A percentile compares a stretch with the other conserved stretches of the same genome.
These are phyloP conservation scores for Oreonectes daqikongensis DNA, from an alignment of 2,797 vertebrate species.

Conservation along the genomic window DNA sequence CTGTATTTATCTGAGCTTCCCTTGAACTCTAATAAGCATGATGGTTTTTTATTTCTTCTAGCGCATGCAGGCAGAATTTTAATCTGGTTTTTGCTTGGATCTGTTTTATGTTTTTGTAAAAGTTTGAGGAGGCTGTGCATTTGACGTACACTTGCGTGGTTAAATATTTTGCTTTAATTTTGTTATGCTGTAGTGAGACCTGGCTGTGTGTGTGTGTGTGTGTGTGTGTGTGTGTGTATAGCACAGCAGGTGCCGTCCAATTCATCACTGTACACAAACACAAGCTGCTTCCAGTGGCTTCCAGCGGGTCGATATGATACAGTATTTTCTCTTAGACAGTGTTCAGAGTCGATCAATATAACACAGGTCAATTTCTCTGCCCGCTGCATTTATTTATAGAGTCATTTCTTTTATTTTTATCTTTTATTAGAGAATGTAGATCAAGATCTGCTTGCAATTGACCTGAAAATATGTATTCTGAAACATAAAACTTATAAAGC, in stretches of 20 bases:
- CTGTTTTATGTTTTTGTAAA: too few species aligned
- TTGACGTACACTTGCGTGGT: background rate
- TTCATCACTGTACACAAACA: conserved; percentile 26
- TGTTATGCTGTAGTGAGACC: background rate
- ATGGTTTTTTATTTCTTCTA: background rate
- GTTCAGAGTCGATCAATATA: conserved; percentile 24
- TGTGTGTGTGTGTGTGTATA: too few species aligned
- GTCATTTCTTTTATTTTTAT: conserved; percentile 14
- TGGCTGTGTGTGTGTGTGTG: too few species aligned
- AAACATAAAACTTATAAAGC: too few species aligned
- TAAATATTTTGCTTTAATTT: background rate
- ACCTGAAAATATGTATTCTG: background rate
- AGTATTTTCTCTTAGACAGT: conserved; percentile 15
- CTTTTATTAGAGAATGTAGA: background rate
- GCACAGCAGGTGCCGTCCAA: background rate
- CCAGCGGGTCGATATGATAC: conserved; percentile 12
- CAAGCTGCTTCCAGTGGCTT: background rate
- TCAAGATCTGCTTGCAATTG: background rate
- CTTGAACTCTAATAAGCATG: background rate
- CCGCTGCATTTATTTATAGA: background rate
- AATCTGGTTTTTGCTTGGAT: too few species aligned
- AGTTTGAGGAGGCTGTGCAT: background rate
- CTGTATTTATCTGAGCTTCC: too few species aligned
- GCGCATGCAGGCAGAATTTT: background rate
- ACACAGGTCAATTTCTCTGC: conserved; percentile 22